These are phyloP conservation scores for Odobenus rosmarus DNA, from an alignment of 2,113 vertebrate species.

Conservation along the genomic window DNA sequence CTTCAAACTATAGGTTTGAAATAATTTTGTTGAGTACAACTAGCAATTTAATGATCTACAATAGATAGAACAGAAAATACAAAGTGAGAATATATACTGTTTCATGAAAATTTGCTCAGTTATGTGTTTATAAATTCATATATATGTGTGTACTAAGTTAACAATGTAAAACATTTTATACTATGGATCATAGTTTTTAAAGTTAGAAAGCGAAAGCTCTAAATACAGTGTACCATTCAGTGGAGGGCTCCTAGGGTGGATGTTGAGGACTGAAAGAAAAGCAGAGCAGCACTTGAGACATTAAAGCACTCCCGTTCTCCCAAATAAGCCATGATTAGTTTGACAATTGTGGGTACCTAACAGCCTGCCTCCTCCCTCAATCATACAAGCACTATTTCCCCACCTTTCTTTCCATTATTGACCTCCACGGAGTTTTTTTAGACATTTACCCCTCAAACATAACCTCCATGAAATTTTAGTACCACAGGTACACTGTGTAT, in stretches of 20 bases:
- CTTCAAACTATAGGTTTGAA: not conserved
- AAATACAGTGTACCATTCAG: not conserved
- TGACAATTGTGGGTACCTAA: not conserved
- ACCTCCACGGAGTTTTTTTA: not conserved
- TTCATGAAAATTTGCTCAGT: not conserved
- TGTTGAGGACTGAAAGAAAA: not conserved
- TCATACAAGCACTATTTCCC: not conserved
- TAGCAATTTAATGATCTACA: not conserved
- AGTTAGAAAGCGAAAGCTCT: slow-evolving; percentile 3
- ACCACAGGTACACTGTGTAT: not conserved
- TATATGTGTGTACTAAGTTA: not conserved
- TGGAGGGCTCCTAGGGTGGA: not conserved
- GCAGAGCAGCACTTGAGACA: not conserved
- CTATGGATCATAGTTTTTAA: not conserved
- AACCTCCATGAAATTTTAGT: not conserved
- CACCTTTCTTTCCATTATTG: slow-evolving; percentile 7
- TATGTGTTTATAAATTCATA: not conserved
- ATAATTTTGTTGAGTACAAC: not conserved
- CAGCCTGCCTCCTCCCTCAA: not conserved
- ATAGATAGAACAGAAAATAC: slow-evolving; percentile 31
- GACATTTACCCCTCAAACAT: not conserved
- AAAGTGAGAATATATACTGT: not conserved
- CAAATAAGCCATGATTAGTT: slow-evolving; percentile 20
- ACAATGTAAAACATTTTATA: not conserved
- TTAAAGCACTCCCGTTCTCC: not conserved